phyloP scores from a whole-genome alignment of 2,113 vertebrate species.

The Gallinago undulata region DNA sequence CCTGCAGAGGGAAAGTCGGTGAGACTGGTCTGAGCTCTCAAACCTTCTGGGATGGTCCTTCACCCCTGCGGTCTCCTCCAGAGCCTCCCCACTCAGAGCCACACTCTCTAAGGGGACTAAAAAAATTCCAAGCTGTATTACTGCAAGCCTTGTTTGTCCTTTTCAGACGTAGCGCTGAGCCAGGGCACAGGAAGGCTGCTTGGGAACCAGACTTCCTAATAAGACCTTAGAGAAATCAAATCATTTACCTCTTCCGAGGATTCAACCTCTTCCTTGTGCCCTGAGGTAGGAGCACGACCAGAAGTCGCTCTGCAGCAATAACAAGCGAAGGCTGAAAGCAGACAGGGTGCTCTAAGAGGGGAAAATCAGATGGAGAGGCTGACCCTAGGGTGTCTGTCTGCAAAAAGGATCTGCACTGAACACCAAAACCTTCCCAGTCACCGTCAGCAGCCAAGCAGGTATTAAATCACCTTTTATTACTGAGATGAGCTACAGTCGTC shows the following conservation, averaged over 20 bases:
- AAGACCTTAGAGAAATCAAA: not conserved
- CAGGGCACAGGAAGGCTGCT: not conserved
- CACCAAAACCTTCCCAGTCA: not conserved
- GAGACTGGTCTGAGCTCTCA: not conserved
- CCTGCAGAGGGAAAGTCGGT: not conserved
- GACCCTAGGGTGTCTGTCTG: not conserved
- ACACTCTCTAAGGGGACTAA: not conserved
- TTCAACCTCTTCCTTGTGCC: not conserved
- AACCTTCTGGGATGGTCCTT: not conserved
- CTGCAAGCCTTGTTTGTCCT: rapidly evolving
- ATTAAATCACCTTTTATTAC: not conserved
- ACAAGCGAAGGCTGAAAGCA: not conserved
- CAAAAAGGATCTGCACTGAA: not conserved
- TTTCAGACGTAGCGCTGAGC: not conserved
- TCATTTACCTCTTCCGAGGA: not conserved
- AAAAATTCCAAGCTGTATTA: not conserved
- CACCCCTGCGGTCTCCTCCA: rapidly evolving
- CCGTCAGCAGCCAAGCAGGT: not conserved
- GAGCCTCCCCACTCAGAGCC: not conserved
- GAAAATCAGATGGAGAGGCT: not conserved
- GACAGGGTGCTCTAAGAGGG: not conserved
- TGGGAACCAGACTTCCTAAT: not conserved
- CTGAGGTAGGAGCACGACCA: not conserved
- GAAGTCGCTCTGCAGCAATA: not conserved
- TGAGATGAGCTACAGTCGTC: not conserved